Evolutionary conservation across 2,888 invertebrate genomes (phyloP).

Genomic region (Campoplex capitator): DNA sequence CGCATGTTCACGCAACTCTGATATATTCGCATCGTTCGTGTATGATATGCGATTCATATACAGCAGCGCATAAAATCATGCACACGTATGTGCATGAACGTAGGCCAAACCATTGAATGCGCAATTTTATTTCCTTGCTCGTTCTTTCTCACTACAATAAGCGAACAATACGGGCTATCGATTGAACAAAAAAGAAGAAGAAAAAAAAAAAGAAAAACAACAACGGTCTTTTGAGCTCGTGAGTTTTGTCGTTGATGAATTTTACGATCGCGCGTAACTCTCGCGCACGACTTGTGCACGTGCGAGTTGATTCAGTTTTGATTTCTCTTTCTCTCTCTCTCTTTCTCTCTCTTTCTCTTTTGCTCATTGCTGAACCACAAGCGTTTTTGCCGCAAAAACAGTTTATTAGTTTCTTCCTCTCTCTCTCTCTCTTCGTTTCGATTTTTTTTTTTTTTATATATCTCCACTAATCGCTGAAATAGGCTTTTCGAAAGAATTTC

Average conservation of each 20-base stretch:
- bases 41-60: not conserved
- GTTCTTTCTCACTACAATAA: conserved; percentile 30
- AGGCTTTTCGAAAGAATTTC: not conserved
- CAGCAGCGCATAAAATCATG: not conserved
- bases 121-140: conserved; percentile 63
- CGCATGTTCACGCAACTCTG: conserved; percentile 51
- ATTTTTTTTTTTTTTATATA: not conserved
- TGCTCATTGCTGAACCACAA: conserved; percentile 23
- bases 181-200: conserved; percentile 11
- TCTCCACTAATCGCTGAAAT: not conserved
- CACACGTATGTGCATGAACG: conserved; percentile 26
- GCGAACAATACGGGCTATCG: conserved; percentile 38
- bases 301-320: conserved; percentile 50
- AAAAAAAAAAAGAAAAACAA: conserved; percentile 27
- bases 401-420: conserved; percentile 35
- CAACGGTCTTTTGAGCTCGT: conserved; percentile 50
- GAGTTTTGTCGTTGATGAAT: conserved; percentile 60
- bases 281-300: conserved; percentile 59
- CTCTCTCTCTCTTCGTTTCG: not conserved
- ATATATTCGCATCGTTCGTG: not conserved
- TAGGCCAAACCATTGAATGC: conserved; percentile 55
- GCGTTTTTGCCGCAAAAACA: conserved; percentile 33
- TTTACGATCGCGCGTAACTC: conserved; percentile 66
- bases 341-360: conserved; percentile 14
- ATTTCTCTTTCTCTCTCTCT: conserved; percentile 22